A percentile compares a stretch with the other conserved stretches of the same genome.
Evolutionary conservation across 1,140 invertebrate genomes (phyloP).

Genomic region (Drosophila nebulosa): DNA sequence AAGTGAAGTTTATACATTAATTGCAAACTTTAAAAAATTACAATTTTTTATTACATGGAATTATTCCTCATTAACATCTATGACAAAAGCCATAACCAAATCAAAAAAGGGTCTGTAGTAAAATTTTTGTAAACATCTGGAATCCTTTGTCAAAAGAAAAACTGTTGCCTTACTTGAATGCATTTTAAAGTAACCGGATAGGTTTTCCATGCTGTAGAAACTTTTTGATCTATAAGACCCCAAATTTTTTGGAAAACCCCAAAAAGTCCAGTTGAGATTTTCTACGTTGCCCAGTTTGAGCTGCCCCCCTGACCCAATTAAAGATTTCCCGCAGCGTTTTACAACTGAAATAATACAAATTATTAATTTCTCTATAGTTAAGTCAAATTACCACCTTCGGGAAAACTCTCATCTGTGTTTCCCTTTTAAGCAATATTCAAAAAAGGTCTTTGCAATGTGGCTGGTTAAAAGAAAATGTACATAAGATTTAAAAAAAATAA

Average conservation of each 20-base stretch:
- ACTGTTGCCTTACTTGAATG: slow-evolving; percentile 37
- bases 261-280: slow-evolving; percentile 67
- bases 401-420: slow-evolving; percentile 61
- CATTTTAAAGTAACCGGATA: slow-evolving; percentile 24
- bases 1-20: no score
- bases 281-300: slow-evolving; percentile 20
- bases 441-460: slow-evolving; percentile 60
- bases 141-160: background rate
- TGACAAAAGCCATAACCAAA: slow-evolving; percentile 80
- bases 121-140: background rate
- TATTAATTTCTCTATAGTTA: no score
- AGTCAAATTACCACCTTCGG: slow-evolving; percentile 36
- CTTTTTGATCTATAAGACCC: slow-evolving; percentile 61
- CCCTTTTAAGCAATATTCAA: slow-evolving; percentile 63
- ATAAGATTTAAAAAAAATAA: background rate
- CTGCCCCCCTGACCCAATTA: slow-evolving; percentile 35
- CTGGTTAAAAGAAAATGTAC: slow-evolving; percentile 5
- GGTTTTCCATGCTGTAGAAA: slow-evolving; percentile 71
- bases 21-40: slow-evolving; percentile 35
- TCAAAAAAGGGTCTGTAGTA: slow-evolving; percentile 80
- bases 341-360: slow-evolving; percentile 47
- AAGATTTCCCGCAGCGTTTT: slow-evolving; percentile 61
- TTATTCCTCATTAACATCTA: slow-evolving; percentile 76
- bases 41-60: slow-evolving; percentile 75
- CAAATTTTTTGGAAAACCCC: slow-evolving; percentile 54